These are phyloP conservation scores for Lichenostomus cassidix DNA, from an alignment of 2,113 vertebrate species.

Conservation along the genomic window DNA sequence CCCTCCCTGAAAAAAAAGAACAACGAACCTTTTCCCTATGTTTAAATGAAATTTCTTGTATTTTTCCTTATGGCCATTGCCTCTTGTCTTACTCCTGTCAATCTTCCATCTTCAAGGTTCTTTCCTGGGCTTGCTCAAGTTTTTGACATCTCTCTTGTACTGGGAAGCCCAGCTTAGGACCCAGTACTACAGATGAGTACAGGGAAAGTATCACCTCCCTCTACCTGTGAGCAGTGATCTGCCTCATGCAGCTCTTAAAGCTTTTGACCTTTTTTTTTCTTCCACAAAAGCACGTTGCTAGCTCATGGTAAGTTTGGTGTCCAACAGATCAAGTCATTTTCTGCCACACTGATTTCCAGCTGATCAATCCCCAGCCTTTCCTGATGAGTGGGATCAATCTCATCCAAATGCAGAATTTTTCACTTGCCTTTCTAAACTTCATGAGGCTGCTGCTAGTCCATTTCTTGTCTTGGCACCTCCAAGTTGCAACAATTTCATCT, in stretches of 20 bases:
- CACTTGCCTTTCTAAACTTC: neutral
- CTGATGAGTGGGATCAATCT: neutral
- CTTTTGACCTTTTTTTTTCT: neutral
- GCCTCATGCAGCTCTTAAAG: neutral
- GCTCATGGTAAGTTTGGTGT: neutral
- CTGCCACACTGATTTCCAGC: neutral
- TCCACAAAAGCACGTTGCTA: neutral
- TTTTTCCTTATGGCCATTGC: neutral
- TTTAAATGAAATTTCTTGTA: neutral
- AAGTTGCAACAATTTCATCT: neutral
- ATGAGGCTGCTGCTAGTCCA: neutral
- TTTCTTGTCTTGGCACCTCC: neutral
- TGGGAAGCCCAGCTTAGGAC: neutral
- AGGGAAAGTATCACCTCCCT: neutral
- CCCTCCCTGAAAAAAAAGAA: fast-evolving
- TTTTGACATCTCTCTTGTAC: neutral
- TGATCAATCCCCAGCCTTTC: fast-evolving
- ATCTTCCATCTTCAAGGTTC: neutral
- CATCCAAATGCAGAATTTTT: neutral
- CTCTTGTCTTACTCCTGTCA: neutral
- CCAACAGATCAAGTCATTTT: neutral
- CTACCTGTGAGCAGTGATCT: neutral
- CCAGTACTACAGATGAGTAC: neutral
- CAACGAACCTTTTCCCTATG: fast-evolving
- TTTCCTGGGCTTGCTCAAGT: neutral